These are phyloP conservation scores for Taphrorychus bicolor DNA, from an alignment of 2,888 invertebrate species.

Conservation along the genomic window DNA sequence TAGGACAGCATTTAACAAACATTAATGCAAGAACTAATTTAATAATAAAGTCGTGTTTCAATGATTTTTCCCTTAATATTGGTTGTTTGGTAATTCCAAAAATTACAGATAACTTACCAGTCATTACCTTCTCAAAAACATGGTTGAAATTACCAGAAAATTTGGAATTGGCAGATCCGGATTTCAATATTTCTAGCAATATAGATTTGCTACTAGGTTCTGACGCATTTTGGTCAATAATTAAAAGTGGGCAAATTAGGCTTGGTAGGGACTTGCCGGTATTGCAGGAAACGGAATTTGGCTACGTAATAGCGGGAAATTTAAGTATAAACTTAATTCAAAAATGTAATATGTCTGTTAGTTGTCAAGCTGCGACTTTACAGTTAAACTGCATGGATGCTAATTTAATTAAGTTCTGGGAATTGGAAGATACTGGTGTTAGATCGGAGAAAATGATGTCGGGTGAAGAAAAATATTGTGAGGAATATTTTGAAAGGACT, in stretches of 20 bases:
- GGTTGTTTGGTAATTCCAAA: conserved; percentile 17
- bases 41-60: conserved; percentile 9
- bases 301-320: conserved; percentile 10
- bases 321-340: neutral
- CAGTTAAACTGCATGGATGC: neutral
- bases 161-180: too few species aligned
- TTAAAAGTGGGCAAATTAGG: neutral
- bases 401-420: conserved; percentile 6
- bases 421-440: neutral
- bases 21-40: conserved; percentile 8
- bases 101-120: conserved; percentile 33
- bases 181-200: too few species aligned
- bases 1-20: neutral
- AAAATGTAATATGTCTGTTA: neutral
- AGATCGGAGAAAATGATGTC: neutral
- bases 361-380: neutral
- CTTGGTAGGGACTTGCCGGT: conserved; percentile 9
- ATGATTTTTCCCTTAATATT: conserved; percentile 11
- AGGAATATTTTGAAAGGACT: conserved; percentile 1
- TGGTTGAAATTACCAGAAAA: too few species aligned
- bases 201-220: conserved; percentile 13
- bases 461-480: conserved; percentile 6
- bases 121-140: too few species aligned
- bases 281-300: too few species aligned
- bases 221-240: conserved; percentile 1